Base-by-base conservation (phyloP, 2,113 vertebrate species). In the Polypterus senegalus region DNA sequence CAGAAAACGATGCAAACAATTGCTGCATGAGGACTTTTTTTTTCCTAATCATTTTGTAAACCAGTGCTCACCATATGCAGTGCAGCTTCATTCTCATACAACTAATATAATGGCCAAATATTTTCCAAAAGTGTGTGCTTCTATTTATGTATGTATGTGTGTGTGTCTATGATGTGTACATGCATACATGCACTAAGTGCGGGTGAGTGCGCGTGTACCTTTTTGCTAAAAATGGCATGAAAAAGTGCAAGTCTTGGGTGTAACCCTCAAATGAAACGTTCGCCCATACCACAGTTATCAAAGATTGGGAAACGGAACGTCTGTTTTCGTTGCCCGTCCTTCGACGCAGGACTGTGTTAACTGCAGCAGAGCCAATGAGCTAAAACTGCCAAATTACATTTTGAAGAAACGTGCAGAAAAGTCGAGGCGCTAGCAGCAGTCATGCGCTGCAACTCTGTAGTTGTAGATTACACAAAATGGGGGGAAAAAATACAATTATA, bases 301-400 rank as follows among this genome's bases (percentile, higher is more conserved):
- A 27, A 27, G 27, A 27, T 27, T 27, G 27, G 27, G 27, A 27
- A 27, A 27, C 27, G 27, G 27, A 27, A 27, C 27, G 27, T 27
- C 27, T 27, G 27, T 27, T 27, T 27, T 27, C 27, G 27, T 27
- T 27, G 27, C 27, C 27, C 27, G 27, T 27, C 27, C 27, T 27
- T 27, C 27, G 27, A 27, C 27, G 27, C 27, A 27, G 27, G 27
- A 27, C 27, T 27, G 27, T 27, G 27, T 27, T 27, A 27, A 27
- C 27, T 27, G 27, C 27, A 27, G 27, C 27, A 27, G 27, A 77
- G 83, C 76, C 72, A 77, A 77, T 76, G 79, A 86, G 81, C 78
- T 86, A 81, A 84, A 83, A 88, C 83, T 88, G 84, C 84, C 84
- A 83, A 85, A 86, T 79, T 10, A 8, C 9, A 58, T 58, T 44